Conservation (phyloP, 2,888 invertebrate genomes). For the Myathropa florea region DNA sequence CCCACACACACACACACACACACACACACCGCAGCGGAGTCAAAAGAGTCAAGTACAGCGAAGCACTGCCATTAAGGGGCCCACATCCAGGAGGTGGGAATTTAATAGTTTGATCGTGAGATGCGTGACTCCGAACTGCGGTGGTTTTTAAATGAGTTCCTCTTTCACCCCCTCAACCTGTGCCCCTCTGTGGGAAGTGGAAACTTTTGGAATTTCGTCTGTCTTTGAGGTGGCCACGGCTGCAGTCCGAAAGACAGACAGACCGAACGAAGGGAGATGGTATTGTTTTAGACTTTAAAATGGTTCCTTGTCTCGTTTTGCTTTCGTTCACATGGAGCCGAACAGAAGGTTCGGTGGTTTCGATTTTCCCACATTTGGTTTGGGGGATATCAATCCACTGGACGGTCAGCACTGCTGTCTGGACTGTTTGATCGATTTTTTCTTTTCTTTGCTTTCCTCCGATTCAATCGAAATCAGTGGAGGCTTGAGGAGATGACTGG, state of each 20-base stretch:
- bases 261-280: conserved; percentile 1
- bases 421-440: not conserved
- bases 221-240: conserved; percentile 8
- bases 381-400: conserved; percentile 38
- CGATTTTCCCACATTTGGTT: conserved; percentile 65
- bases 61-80: conserved; percentile 55
- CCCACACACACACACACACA: not conserved
- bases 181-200: conserved; percentile 8
- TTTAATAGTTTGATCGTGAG: conserved; percentile 75
- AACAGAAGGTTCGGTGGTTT: conserved; percentile 49
- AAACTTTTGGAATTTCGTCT: conserved; percentile 34
- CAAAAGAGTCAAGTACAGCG: not conserved
- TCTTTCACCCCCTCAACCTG: not conserved
- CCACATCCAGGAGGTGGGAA: conserved; percentile 69
- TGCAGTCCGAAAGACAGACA: conserved; percentile 6
- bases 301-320: conserved; percentile 11
- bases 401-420: conserved; percentile 17
- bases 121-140: conserved; percentile 74
- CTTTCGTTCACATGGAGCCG: not conserved
- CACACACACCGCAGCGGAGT: not conserved
- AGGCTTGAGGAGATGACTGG: too few species aligned
- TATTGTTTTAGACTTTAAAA: conserved; percentile 55
- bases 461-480: not conserved
- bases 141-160: conserved; percentile 69
- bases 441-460: not conserved